Conservation (phyloP, 2,797 vertebrate species). For the Tolypeutes matacus region DNA sequence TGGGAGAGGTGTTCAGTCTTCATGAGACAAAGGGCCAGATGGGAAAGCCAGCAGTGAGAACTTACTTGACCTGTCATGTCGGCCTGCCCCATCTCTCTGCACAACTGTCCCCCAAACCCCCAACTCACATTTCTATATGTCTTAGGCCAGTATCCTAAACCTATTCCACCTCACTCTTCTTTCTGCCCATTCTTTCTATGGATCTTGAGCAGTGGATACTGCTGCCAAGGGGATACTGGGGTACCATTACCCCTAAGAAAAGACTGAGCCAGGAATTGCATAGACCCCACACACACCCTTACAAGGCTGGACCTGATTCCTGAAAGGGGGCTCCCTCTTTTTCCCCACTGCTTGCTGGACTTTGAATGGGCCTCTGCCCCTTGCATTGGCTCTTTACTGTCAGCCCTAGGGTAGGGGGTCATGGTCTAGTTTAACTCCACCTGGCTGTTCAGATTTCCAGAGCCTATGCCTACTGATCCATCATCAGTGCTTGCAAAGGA, state of each 20-base stretch:
- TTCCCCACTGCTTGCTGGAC: background rate
- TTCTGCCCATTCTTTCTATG: slow-evolving; percentile 27
- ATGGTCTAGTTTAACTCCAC: background rate
- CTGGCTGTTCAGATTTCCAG: background rate
- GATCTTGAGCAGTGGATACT: slow-evolving; percentile 55
- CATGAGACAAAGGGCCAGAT: slow-evolving; percentile 37
- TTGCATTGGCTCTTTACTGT: background rate
- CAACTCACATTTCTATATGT: background rate
- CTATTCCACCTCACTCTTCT: background rate
- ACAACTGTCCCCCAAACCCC: slow-evolving; percentile 35
- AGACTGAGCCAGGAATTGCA: slow-evolving; percentile 80
- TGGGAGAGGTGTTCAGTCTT: background rate
- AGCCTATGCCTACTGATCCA: background rate
- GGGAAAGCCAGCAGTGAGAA: background rate
- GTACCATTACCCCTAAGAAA: slow-evolving; percentile 75
- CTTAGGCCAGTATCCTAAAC: slow-evolving; percentile 74
- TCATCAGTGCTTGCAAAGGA: background rate
- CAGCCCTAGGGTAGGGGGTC: background rate
- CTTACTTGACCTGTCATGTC: background rate
- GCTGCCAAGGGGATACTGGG: slow-evolving; percentile 76
- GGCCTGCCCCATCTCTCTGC: background rate
- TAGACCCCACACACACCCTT: background rate
- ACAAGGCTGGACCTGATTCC: slow-evolving; percentile 26
- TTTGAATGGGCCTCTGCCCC: background rate
- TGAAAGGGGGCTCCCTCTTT: background rate